Evolutionary conservation across 2,797 vertebrate species (phyloP), one percentile per base, ranked within the genome.

Genomic region (Siniperca obscura): DNA sequence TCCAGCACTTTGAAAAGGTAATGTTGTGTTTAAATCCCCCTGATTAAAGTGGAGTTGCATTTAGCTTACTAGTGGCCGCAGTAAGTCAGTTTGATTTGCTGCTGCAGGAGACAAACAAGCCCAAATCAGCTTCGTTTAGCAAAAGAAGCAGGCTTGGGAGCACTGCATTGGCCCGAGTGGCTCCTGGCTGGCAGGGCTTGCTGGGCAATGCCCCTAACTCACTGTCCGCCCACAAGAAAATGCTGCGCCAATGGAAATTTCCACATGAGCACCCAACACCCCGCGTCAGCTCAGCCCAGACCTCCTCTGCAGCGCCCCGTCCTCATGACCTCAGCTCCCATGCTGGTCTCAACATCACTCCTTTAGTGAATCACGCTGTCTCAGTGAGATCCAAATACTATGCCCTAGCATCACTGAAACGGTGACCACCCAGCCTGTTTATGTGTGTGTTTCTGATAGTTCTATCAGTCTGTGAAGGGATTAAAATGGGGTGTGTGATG

Each of bases 201-300:
- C 71, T 65, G 82, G 78, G 74, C 71, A 73, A 53, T 75, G 75
- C 81, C 70, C 56, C 71, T 78, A 80, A 81, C 80, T 81, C 79
- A 77, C 82, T 80, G 87, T 86, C 86, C 77, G 69, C 66, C 70
- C 71, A 69, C 84, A 76, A 75, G 73, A 83, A 90, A 90, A 66
- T 71, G 90, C 90, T 90, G 86, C 25, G 60, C 81, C 79, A 86
- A 74, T 87, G 90, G 90, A 91, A 91, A 90, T 92, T 93, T 93
- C 90, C 91, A 90, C 92, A 87, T 83, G 83, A 88, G 67, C 82
- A 64, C 77, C 80, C 72, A 75, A 55, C 83, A 70, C 50, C 70
- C 70, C 67, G 86, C 62, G 56, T 89, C 86, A 90, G 89, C 85
- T 75, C 77, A 55, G 82, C 73, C 71, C 68, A 57, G 68, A 77